Conservation (phyloP, 2,113 vertebrate genomes). For the Callochromis pleurospilus region DNA sequence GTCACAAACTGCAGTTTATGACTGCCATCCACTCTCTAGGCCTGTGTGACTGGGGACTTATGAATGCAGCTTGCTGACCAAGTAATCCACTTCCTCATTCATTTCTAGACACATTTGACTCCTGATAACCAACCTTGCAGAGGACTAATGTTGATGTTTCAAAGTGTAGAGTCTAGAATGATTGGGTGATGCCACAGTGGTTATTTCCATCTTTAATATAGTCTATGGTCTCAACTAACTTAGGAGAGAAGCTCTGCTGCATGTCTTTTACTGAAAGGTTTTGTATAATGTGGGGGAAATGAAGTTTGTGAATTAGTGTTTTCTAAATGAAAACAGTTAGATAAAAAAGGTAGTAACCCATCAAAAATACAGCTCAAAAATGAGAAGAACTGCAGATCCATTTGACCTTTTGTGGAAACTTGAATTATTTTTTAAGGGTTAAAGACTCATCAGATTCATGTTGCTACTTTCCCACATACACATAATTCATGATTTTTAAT, state of each 20-base stretch:
- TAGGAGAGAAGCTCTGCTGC: neutral
- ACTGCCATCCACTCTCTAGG: neutral
- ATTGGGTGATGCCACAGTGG: neutral
- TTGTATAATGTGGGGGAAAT: neutral
- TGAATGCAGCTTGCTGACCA: neutral
- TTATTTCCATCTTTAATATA: neutral
- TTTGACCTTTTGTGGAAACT: neutral
- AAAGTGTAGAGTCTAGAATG: neutral
- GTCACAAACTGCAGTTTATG: neutral
- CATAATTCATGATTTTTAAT: neutral
- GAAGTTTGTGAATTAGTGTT: neutral
- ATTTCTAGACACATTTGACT: neutral
- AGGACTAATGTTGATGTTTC: neutral
- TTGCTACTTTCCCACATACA: neutral
- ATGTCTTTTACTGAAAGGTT: neutral
- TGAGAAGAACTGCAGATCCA: neutral
- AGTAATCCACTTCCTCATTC: neutral
- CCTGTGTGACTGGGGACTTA: neutral
- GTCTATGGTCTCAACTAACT: neutral
- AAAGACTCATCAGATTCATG: neutral
- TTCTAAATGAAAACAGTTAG: neutral
- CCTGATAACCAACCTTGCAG: neutral
- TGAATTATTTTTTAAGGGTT: neutral
- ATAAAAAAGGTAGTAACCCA: neutral
- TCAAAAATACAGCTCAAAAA: neutral